Percentiles rank a stretch among this genome's conserved stretches.
phyloP scores from a whole-genome alignment of 2,113 vertebrate genomes.

The Spermophilus dauricus region DNA sequence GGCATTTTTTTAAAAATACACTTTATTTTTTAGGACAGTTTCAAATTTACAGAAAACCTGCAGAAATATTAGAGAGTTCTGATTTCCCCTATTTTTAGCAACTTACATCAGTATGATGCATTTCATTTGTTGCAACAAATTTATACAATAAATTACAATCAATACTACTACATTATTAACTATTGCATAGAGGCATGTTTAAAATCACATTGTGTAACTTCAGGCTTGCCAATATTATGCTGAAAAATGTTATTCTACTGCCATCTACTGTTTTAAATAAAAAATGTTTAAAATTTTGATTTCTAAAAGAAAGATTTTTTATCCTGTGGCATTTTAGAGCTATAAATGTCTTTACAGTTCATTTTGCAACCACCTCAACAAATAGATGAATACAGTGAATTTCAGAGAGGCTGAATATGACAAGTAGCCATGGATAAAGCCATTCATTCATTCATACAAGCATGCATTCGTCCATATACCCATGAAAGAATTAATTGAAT shows the following conservation, averaged over 20 bases:
- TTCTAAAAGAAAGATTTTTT: background rate
- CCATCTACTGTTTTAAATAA: constrained; percentile 72
- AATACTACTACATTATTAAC: too few relatives aligned
- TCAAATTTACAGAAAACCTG: background rate
- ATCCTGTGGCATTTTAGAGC: background rate
- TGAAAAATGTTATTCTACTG: constrained; percentile 33
- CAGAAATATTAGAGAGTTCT: background rate
- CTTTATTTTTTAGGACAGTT: background rate
- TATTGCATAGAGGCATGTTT: background rate
- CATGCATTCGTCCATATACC: background rate
- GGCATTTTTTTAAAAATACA: background rate
- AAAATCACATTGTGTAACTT: background rate
- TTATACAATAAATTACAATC: background rate
- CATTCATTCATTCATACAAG: too few relatives aligned
- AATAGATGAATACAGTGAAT: background rate
- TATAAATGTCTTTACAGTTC: background rate
- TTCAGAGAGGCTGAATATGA: background rate
- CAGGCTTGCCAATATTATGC: background rate
- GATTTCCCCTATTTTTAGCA: background rate
- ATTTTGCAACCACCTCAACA: background rate
- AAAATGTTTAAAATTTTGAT: background rate
- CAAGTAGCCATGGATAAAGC: background rate
- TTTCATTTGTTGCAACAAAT: background rate
- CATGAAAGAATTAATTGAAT: background rate
- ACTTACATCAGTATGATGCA: background rate